Evolutionary conservation across 2,797 vertebrate species (phyloP).

Genomic region (Podarcis lilfordi): DNA sequence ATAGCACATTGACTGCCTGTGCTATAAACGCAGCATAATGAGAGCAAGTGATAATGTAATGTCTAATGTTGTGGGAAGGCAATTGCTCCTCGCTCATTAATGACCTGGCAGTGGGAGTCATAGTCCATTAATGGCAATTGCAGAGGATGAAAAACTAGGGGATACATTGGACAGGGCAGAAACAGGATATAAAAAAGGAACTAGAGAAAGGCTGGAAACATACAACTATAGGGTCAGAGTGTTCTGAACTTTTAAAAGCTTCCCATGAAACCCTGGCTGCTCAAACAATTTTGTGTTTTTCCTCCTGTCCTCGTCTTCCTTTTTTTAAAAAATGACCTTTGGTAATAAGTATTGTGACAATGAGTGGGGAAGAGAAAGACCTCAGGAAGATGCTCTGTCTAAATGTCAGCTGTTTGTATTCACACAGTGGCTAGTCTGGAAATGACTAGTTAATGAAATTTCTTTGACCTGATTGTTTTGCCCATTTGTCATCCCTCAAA

Average conservation of each 20-base stretch:
- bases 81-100: not conserved
- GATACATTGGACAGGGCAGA: not conserved
- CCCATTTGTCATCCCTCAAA: constrained; percentile 13
- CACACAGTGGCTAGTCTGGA: constrained; percentile 1
- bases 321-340: constrained; percentile 23
- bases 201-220: not conserved
- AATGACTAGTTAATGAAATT: constrained; percentile 20
- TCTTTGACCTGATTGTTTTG: constrained; percentile 4
- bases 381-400: not conserved
- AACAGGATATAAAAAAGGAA: not conserved
- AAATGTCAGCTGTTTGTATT: constrained; percentile 31
- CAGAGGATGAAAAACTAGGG: constrained; percentile 1
- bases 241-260: not conserved
- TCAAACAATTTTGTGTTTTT: not conserved
- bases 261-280: not conserved
- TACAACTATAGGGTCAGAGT: not conserved
- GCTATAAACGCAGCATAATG: too few relatives aligned
- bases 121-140: constrained; percentile 2
- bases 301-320: not conserved
- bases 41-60: not conserved
- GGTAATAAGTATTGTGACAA: constrained; percentile 22
- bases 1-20: too few relatives aligned
- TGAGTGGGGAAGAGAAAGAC: not conserved
- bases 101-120: not conserved
- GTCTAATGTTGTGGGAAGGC: not conserved